phyloP scores from a whole-genome alignment of 2,888 invertebrate genomes.

The Xiphydria camelus region DNA sequence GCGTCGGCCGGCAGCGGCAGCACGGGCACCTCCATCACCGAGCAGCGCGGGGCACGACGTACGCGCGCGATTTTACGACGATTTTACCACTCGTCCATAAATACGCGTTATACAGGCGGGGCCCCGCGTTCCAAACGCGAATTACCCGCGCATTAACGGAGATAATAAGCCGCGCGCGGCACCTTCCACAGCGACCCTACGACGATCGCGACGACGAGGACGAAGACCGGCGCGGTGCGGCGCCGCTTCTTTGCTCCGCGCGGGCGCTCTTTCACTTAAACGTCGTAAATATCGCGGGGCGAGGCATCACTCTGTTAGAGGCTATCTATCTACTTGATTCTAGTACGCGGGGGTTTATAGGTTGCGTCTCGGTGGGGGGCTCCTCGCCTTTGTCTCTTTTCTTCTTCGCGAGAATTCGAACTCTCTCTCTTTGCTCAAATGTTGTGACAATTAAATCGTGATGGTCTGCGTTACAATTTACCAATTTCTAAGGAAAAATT shows the following conservation, averaged over 20 bases:
- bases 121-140: conserved; percentile 4
- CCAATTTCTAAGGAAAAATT: too few species aligned
- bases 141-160: conserved; percentile 4
- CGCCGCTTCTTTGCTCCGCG: neutral
- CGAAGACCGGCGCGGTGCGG: neutral
- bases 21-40: conserved; percentile 4
- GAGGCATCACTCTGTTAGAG: too few species aligned
- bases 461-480: too few species aligned
- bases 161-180: conserved; percentile 2
- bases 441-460: too few species aligned
- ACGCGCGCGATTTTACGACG: conserved; percentile 22
- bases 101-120: conserved; percentile 10
- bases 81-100: conserved; percentile 23
- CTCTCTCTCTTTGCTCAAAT: too few species aligned
- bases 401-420: too few species aligned
- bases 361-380: too few species aligned
- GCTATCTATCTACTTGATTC: too few species aligned
- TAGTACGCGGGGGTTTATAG: too few species aligned
- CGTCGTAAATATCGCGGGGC: too few species aligned
- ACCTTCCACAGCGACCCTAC: too few species aligned
- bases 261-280: neutral
- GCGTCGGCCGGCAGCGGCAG: conserved; percentile 20
- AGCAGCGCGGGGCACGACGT: neutral
- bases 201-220: neutral
- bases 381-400: too few species aligned